Base-by-base conservation (phyloP, 1,140 invertebrate species). In the Cecropterus lyciades region DNA sequence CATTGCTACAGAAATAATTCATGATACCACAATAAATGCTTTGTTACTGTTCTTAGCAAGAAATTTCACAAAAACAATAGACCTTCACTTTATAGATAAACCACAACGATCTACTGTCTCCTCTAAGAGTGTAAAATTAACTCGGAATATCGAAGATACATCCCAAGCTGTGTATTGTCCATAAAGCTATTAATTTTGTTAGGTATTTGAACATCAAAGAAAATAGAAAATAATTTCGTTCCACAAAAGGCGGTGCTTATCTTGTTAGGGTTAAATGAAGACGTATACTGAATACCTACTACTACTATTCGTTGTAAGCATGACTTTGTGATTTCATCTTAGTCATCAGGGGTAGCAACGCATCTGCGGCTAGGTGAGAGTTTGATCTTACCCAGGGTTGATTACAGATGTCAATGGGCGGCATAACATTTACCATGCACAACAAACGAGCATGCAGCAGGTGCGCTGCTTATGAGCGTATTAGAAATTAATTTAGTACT, bases 231-330 rank as follows among this genome's bases (percentile, higher is more conserved):
- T 49, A 49, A 49, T 24, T 24, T 49, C 46, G 13, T 16, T 45
- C 16, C 20, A 49, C 46, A 49, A 49, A 49, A 49, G 46, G 24
- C n/a, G 17, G 46, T 11, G 24, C 46, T 49, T 49, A 49, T 17
- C 11, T n/a, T n/a, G 17, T 9, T 6, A n/a, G 46, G 46, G 46
- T 49, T 11, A 27, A 0, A 7, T 9, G 46, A 49, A 14, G 11
- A 49, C 46, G 46, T 17, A 24, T 11, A 24, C 6, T 24, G 2
- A 24, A 45, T n/a, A 16, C n/a, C n/a, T n/a, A n/a, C n/a, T n/a
- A n/a, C n/a, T n/a, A n/a, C n/a, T 16, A 45, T 10, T 33, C 30
- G 30, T 7, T 45, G 14, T 45, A n/a, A n/a, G n/a, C 14, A 45
- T 8, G 14, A 15, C 14, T 16, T 4, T 15, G n/a, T 45, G 14